A percentile compares a stretch with the other conserved stretches of the same genome.
Evolutionary conservation across 2,888 invertebrate genomes (phyloP).

Genomic region (Drosophila multiciliata): DNA sequence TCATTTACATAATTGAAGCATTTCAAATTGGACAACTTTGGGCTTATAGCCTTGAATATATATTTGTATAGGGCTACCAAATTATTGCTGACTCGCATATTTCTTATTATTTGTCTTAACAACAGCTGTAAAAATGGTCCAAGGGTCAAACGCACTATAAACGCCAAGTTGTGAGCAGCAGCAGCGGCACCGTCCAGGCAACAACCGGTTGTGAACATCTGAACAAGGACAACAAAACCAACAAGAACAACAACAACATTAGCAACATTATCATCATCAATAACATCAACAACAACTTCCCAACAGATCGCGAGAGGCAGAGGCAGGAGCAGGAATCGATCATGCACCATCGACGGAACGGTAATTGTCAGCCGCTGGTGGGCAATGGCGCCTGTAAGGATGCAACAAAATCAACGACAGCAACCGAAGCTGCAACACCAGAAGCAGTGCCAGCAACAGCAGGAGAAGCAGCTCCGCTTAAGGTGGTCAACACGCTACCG

Average conservation of each 20-base stretch:
- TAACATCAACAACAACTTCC: not conserved
- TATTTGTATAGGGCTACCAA: not conserved
- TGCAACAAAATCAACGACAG: not conserved
- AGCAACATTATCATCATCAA: not conserved
- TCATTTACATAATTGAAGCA: not conserved
- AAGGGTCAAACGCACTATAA: slow-evolving; percentile 7
- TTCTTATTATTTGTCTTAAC: slow-evolving; percentile 11
- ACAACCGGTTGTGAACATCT: slow-evolving; percentile 52
- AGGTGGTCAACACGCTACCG: not conserved
- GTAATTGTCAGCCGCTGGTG: slow-evolving; percentile 40
- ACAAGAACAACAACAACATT: not conserved
- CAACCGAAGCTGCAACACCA: not conserved
- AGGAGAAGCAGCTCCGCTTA: slow-evolving; percentile 3
- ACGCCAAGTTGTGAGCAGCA: not conserved
- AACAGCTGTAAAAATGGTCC: slow-evolving; percentile 45
- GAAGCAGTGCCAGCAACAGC: not conserved
- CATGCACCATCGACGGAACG: slow-evolving; percentile 42
- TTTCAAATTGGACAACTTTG: not conserved
- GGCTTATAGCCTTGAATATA: not conserved
- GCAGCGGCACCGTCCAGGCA: slow-evolving; percentile 40
- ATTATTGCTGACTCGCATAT: slow-evolving; percentile 14
- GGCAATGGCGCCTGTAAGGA: slow-evolving; percentile 38
- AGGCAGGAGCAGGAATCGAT: slow-evolving; percentile 4
- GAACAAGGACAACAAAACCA: not conserved
- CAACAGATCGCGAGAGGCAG: not conserved